Percentiles rank a stretch among this genome's conserved stretches.
These are phyloP conservation scores for Picathartes gymnocephalus DNA, from an alignment of 2,113 vertebrate species.

Conservation along the genomic window DNA sequence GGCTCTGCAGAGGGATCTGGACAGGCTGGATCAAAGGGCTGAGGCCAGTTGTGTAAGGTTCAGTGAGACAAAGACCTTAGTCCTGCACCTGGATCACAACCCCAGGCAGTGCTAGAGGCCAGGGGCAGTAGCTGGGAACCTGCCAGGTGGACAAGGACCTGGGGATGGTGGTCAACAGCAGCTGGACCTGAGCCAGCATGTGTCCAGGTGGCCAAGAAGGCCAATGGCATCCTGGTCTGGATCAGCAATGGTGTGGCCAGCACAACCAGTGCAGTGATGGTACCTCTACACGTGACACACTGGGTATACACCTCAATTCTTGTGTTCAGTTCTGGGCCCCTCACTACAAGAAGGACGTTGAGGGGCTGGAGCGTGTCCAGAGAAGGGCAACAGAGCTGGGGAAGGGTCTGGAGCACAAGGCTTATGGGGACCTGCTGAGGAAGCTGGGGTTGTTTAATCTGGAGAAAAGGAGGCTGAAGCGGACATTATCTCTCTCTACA, in stretches of 20 bases:
- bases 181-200: accelerated
- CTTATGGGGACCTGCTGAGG: neutral
- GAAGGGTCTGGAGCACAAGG: neutral
- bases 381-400: neutral
- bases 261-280: accelerated
- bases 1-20: neutral
- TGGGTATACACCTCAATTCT: neutral
- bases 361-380: accelerated
- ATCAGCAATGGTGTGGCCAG: neutral
- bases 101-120: accelerated
- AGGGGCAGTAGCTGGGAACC: neutral
- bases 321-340: neutral
- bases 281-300: no score
- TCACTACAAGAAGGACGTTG: neutral
- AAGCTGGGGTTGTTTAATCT: neutral
- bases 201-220: neutral
- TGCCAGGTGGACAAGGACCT: neutral
- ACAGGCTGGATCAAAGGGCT: neutral
- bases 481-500: neutral
- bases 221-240: neutral
- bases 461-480: neutral
- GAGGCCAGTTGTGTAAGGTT: neutral
- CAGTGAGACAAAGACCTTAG: neutral
- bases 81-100: neutral
- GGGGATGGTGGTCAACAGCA: accelerated